phyloP scores from a whole-genome alignment of 2,113 vertebrate species.

The Tachysurus vachellii region DNA sequence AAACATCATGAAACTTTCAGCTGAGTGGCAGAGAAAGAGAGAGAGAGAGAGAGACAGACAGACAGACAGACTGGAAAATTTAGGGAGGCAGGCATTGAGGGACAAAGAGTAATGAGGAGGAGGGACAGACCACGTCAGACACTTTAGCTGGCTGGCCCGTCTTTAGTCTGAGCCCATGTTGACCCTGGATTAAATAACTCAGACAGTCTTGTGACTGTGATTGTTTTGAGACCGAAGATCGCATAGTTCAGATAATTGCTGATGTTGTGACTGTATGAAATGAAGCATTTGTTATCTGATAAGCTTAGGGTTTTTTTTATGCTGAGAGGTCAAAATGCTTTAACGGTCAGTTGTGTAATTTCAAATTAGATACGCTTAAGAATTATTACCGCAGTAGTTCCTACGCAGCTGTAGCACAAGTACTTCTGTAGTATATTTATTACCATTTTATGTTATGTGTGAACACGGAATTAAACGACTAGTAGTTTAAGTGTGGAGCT shows the following conservation, averaged over 20 bases:
- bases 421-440: neutral
- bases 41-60: neutral
- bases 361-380: neutral
- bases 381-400: neutral
- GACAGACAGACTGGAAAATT: slow-evolving; percentile 3
- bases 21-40: slow-evolving; percentile 5
- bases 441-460: neutral
- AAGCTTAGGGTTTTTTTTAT: neutral
- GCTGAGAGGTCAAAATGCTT: neutral
- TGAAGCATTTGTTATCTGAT: slow-evolving; percentile 31
- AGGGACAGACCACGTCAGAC: slow-evolving; percentile 8
- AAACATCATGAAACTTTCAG: slow-evolving; percentile 57
- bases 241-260: slow-evolving; percentile 41
- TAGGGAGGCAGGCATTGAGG: neutral
- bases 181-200: slow-evolving; percentile 44
- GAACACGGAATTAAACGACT: neutral
- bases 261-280: slow-evolving; percentile 41
- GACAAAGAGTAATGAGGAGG: neutral
- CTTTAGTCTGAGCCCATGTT: slow-evolving; percentile 23
- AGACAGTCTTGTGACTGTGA: slow-evolving; percentile 39
- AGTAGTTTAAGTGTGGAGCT: neutral
- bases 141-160: slow-evolving; percentile 32
- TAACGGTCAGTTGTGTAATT: neutral
- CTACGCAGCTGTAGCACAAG: no score
- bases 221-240: slow-evolving; percentile 37